Base-by-base conservation (phyloP, 2,888 invertebrate genomes). In the Ichneumoninae sp. region DNA sequence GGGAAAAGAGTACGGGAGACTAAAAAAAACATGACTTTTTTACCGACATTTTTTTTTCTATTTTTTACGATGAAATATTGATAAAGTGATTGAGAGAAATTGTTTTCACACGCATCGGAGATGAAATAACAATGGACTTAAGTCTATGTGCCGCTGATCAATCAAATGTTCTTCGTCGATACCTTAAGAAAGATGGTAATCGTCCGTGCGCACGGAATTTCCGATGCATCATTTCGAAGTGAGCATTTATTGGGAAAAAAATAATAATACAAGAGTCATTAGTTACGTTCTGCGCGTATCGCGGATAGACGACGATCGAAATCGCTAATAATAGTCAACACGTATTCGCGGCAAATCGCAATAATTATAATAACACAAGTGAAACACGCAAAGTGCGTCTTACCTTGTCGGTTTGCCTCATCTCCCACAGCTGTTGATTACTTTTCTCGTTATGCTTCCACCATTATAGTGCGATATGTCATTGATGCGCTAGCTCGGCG, bases 371-470 rank as follows among this genome's bases (percentile, higher is more conserved):
- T 70, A 57, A 44, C 44, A 57, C 66, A 65, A 16, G 19, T 30
- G 44, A 44, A 69, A 71, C 30, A 70, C 26, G 70, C 75, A 71
- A 71, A 60, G 62, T 66, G 81, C 76, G 76, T 75, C 65, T 81
- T 65, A 66, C 65, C 76, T 66, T 71, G 54, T 70, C 36, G n/a
- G 66, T 76, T 76, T 57, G 71, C 77, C 77, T 82, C 62, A 60
- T 78, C 52, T 71, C 52, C n/a, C 16, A 26, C 6, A 62, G 60
- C 60, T 77, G 80, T 74, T 84, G 84, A 84, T 84, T 81, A 50
- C 78, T 81, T 84, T 84, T 78, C 81, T 84, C 81, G 80, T 83
- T 71, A 76, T 66, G 83, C 54, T 54, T 71, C 70, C 47, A 75
- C 79, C 30, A 71, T 80, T 75, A 75, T 47, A 71, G 66, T 50